These are phyloP conservation scores for Dyspetes luteomarginatus DNA, from an alignment of 2,888 invertebrate species.

Conservation along the genomic window DNA sequence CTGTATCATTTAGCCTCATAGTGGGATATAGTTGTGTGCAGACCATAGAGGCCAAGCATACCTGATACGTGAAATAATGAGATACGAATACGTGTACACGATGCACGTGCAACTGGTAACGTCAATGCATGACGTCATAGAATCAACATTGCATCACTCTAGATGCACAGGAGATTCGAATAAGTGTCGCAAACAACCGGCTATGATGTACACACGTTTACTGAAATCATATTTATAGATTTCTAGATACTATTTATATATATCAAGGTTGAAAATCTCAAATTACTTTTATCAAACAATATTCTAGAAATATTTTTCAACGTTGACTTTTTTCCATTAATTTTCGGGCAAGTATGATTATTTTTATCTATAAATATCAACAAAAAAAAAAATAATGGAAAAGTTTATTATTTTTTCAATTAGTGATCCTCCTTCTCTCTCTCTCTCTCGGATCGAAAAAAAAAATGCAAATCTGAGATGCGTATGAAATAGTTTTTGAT, in stretches of 20 bases:
- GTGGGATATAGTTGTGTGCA: not conserved
- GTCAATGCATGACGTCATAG: constrained; percentile 53
- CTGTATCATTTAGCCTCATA: not conserved
- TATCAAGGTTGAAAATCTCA: too few relatives aligned
- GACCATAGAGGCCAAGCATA: not conserved
- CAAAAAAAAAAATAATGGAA: too few relatives aligned
- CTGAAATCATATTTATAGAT: not conserved
- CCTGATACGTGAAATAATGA: constrained; percentile 21
- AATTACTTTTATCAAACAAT: too few relatives aligned
- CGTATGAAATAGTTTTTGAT: too few relatives aligned
- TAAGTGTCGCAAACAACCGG: constrained; percentile 33
- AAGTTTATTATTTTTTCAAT: too few relatives aligned
- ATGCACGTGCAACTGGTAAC: constrained; percentile 40
- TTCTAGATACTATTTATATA: constrained; percentile 17
- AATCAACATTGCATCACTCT: constrained; percentile 20
- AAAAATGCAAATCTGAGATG: too few relatives aligned
- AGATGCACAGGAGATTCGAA: not conserved
- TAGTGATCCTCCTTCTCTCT: too few relatives aligned
- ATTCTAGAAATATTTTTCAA: too few relatives aligned
- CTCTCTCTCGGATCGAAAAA: too few relatives aligned
- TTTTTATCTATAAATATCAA: too few relatives aligned
- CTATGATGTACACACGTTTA: constrained; percentile 8
- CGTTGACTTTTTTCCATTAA: too few relatives aligned
- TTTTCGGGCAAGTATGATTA: too few relatives aligned
- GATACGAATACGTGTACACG: constrained; percentile 1